These are phyloP conservation scores for Crypturellus tataupa DNA, from an alignment of 2,797 vertebrate genomes.

Conservation along the genomic window DNA sequence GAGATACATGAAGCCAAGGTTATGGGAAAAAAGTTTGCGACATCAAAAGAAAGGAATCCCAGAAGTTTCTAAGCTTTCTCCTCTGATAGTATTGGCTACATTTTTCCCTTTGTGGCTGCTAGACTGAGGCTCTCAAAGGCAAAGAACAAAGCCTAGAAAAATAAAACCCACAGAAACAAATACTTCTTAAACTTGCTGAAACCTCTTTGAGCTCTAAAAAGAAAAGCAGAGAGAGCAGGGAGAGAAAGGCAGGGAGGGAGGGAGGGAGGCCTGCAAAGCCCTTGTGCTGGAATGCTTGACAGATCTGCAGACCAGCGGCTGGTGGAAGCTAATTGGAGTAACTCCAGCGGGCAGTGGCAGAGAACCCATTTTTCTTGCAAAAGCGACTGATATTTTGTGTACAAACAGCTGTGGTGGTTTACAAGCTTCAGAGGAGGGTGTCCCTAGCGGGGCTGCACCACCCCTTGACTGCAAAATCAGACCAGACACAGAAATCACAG, in stretches of 20 bases:
- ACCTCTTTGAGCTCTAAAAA: neutral
- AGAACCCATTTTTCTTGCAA: neutral
- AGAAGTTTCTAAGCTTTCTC: conserved; percentile 31
- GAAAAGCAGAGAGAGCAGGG: neutral
- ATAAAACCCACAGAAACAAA: conserved; percentile 37
- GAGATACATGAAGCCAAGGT: conserved; percentile 31
- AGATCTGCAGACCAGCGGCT: neutral
- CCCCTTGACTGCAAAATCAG: neutral
- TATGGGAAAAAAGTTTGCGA: conserved; percentile 5
- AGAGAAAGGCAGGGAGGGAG: no score
- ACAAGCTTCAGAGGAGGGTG: neutral
- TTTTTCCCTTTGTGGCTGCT: conserved; percentile 11
- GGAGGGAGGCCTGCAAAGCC: neutral
- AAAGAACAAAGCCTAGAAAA: conserved; percentile 53
- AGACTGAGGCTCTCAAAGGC: conserved; percentile 36
- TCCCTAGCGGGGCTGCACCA: neutral
- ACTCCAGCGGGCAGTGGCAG: rapidly evolving
- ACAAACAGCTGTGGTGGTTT: neutral
- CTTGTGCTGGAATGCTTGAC: neutral
- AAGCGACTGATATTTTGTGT: neutral
- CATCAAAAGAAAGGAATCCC: conserved; percentile 55
- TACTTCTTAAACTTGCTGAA: conserved; percentile 11
- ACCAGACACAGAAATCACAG: neutral
- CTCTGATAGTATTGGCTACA: conserved; percentile 13
- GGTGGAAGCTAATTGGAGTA: neutral